Conservation (phyloP, 1,140 invertebrate genomes). For the Drosophila paulistorum region DNA sequence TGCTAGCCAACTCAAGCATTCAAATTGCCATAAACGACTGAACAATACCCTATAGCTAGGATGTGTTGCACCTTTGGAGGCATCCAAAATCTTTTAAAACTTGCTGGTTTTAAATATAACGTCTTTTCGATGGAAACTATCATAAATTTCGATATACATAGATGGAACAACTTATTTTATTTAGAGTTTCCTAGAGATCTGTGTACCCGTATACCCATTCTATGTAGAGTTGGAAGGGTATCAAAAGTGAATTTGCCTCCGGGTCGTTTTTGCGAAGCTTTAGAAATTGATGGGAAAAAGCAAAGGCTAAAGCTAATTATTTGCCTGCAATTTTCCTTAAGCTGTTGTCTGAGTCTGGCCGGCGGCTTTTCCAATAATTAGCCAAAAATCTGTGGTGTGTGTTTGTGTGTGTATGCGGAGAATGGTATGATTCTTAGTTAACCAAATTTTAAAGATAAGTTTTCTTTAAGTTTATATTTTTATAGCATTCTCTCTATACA, state of each 20-base stretch:
- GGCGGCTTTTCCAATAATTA: slow-evolving; percentile 47
- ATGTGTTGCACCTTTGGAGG: too few species aligned
- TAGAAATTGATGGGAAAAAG: slow-evolving; percentile 46
- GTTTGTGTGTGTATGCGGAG: slow-evolving; percentile 10
- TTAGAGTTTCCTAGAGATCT: too few species aligned
- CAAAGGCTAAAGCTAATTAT: slow-evolving; percentile 55
- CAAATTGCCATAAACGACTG: slow-evolving; percentile 44
- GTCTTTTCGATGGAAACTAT: too few species aligned
- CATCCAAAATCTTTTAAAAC: too few species aligned
- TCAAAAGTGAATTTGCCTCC: slow-evolving; percentile 19
- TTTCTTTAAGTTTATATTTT: slow-evolving; percentile 12
- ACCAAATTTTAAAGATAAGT: neutral
- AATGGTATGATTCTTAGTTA: slow-evolving; percentile 29
- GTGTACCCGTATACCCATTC: neutral
- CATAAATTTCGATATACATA: too few species aligned
- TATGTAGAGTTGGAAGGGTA: neutral
- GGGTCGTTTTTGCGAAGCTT: slow-evolving; percentile 26
- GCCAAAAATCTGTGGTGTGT: slow-evolving; percentile 21
- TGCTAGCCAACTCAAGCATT: slow-evolving; percentile 40
- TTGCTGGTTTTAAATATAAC: too few species aligned
- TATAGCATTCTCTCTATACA: neutral
- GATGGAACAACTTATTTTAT: too few species aligned
- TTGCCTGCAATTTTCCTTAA: slow-evolving; percentile 25
- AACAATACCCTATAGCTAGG: slow-evolving; percentile 18
- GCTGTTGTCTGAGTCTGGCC: slow-evolving; percentile 47